Percentiles rank a stretch among this genome's conserved stretches.
Evolutionary conservation across 2,113 vertebrate species (phyloP).

Genomic region (Semnornis frantzii): DNA sequence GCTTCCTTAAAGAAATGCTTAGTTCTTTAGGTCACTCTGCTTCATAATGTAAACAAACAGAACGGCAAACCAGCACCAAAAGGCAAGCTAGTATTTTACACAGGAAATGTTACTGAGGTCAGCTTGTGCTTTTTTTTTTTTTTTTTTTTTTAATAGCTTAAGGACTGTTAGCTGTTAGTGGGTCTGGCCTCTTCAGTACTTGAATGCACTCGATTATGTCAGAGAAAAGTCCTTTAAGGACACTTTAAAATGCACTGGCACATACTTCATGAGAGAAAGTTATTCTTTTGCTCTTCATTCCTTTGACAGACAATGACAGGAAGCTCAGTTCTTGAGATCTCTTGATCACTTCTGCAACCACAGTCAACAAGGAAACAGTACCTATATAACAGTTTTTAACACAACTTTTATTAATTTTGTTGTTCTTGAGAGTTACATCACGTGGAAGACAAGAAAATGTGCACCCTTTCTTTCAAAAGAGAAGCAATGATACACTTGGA

Average conservation of each 20-base stretch:
- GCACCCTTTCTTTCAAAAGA: not conserved
- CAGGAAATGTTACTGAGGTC: not conserved
- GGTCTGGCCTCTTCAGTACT: conserved; percentile 5
- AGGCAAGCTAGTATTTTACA: not conserved
- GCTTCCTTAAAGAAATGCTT: conserved; percentile 29
- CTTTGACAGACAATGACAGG: conserved; percentile 30
- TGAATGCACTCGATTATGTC: not conserved
- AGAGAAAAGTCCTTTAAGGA: conserved; percentile 58
- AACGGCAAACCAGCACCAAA: not conserved
- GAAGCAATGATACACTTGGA: not conserved
- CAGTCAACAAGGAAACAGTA: conserved; percentile 27
- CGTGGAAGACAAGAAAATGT: not conserved
- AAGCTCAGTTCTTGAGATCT: conserved; percentile 27
- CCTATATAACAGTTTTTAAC: not conserved
- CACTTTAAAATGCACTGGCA: conserved; percentile 12
- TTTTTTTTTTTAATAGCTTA: not conserved
- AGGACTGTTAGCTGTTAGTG: not conserved
- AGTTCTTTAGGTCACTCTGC: not conserved
- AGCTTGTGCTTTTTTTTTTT: not conserved
- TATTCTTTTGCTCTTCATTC: conserved; percentile 31
- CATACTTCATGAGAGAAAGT: not conserved
- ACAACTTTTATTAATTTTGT: not conserved
- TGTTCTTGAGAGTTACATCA: not conserved
- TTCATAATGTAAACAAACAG: conserved; percentile 17
- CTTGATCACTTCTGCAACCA: conserved; percentile 16